Conservation (phyloP, 2,797 vertebrate genomes). For the Coracias cyanogaster region DNA sequence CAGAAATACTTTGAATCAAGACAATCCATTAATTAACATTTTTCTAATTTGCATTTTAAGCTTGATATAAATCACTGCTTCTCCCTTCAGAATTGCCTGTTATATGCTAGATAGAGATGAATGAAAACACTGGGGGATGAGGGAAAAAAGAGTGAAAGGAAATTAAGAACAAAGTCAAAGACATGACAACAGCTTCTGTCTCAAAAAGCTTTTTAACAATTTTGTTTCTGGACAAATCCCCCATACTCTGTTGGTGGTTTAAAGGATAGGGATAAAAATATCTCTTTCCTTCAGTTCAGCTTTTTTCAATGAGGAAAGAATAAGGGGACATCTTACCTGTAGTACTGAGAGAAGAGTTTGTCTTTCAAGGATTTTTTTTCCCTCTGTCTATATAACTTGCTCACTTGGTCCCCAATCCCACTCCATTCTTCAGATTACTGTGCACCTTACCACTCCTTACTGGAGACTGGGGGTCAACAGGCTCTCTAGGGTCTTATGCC, state of each 20-base stretch:
- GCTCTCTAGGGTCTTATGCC: background rate
- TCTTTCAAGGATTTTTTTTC: background rate
- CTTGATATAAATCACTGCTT: background rate
- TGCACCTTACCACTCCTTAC: background rate
- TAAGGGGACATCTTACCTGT: background rate
- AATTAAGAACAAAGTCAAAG: background rate
- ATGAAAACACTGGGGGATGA: background rate
- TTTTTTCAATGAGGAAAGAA: background rate
- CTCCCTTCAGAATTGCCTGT: background rate
- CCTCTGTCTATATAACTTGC: background rate
- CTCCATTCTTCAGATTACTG: background rate
- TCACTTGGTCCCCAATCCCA: background rate
- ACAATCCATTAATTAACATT: background rate
- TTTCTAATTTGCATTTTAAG: background rate
- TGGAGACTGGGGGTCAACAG: background rate
- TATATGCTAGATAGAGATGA: background rate
- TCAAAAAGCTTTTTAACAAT: background rate
- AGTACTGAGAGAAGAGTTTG: background rate
- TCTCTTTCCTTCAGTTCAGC: background rate
- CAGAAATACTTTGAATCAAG: background rate
- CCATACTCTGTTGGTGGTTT: background rate
- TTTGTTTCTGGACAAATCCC: background rate
- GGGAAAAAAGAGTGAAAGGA: background rate
- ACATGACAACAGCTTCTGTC: background rate
- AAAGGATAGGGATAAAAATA: background rate